These are phyloP conservation scores for Dendronephthya gigantea DNA, from an alignment of 64 coral and sea anemone species.

Conservation along the genomic window DNA sequence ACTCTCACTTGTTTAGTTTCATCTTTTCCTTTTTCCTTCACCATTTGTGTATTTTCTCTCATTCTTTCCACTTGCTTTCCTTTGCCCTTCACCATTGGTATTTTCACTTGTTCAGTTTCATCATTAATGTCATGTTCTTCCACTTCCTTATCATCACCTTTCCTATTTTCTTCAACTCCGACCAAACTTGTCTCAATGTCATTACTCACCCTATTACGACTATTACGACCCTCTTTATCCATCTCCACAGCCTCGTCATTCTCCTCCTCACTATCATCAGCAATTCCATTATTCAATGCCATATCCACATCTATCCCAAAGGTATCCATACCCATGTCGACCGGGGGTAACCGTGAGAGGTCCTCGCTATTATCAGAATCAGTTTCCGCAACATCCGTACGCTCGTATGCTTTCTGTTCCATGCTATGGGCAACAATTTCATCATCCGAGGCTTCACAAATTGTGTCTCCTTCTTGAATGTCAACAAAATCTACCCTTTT, in stretches of 20 bases:
- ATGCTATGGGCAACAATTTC: slow-evolving; percentile 45
- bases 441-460: slow-evolving; percentile 37
- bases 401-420: slow-evolving; percentile 23
- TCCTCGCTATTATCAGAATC: slow-evolving; percentile 39
- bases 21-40: background rate
- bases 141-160: background rate
- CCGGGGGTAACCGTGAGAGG: slow-evolving; percentile 33
- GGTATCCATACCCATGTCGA: slow-evolving; percentile 30
- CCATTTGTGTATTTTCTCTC: background rate
- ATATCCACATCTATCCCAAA: slow-evolving; percentile 25
- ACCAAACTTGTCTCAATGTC: background rate
- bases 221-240: background rate
- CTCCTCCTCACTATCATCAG: slow-evolving; percentile 4
- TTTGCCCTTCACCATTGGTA: background rate
- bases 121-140: background rate
- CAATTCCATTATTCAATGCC: slow-evolving; percentile 41
- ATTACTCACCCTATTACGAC: background rate
- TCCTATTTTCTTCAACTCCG: background rate
- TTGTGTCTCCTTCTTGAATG: slow-evolving; percentile 43
- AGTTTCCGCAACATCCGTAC: slow-evolving; percentile 2
- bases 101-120: slow-evolving; percentile 1
- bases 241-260: background rate
- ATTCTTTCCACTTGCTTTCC: background rate
- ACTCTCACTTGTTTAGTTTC: background rate
- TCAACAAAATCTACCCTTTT: slow-evolving; percentile 24